phyloP scores from a whole-genome alignment of 2,797 vertebrate species.

The Fundulus diaphanus region DNA sequence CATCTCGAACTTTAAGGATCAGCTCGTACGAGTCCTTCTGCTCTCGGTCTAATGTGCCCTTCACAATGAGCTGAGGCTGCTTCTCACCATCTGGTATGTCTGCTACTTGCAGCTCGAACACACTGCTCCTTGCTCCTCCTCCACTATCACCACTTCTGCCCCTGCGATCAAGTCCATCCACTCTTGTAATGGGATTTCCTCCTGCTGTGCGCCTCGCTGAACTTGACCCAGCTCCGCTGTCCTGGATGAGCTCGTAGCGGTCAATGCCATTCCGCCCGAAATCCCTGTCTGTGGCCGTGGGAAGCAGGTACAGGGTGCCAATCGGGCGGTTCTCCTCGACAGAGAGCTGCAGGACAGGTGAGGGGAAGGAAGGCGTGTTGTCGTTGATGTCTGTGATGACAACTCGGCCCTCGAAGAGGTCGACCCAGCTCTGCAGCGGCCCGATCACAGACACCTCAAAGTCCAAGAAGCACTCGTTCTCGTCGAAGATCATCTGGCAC shows the following conservation, averaged over 20 bases:
- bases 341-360: slow-evolving; percentile 94
- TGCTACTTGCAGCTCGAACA: slow-evolving; percentile 96
- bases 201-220: slow-evolving; percentile 69
- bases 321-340: slow-evolving; percentile 97
- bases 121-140: slow-evolving; percentile 82
- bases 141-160: slow-evolving; percentile 74
- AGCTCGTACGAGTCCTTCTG: slow-evolving; percentile 94
- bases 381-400: slow-evolving; percentile 97
- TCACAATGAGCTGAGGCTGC: slow-evolving; percentile 96
- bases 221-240: slow-evolving; percentile 78
- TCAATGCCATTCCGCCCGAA: slow-evolving; percentile 97
- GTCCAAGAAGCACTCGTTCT: slow-evolving; percentile 96
- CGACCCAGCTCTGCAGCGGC: slow-evolving; percentile 96
- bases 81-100: slow-evolving; percentile 97
- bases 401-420: slow-evolving; percentile 94
- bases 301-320: slow-evolving; percentile 95
- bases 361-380: slow-evolving; percentile 96
- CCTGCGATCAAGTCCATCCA: slow-evolving; percentile 75
- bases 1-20: slow-evolving; percentile 91
- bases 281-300: slow-evolving; percentile 94
- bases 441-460: slow-evolving; percentile 98
- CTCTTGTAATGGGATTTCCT: slow-evolving; percentile 69
- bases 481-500: slow-evolving; percentile 98
- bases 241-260: slow-evolving; percentile 93
- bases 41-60: slow-evolving; percentile 93